These are phyloP conservation scores for Mirza zaza DNA, from an alignment of 2,113 vertebrate genomes.

Conservation along the genomic window DNA sequence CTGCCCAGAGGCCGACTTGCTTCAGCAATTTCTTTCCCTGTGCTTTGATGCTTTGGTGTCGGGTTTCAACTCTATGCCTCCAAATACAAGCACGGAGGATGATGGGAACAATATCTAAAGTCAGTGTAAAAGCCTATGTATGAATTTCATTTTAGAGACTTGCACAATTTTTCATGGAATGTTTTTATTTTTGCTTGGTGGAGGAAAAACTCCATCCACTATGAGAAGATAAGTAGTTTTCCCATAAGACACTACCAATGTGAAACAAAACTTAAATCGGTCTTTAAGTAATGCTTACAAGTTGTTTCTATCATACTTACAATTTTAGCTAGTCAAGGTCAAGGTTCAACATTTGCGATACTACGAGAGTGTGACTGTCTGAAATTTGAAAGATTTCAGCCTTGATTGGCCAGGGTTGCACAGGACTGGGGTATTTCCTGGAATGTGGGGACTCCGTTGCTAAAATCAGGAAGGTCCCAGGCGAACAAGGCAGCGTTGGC, in stretches of 20 bases:
- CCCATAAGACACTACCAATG: not conserved
- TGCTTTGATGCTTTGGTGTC: too few species aligned
- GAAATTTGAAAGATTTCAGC: not conserved
- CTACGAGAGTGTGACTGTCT: not conserved
- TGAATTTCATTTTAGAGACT: not conserved
- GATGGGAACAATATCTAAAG: not conserved
- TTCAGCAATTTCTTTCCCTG: too few species aligned
- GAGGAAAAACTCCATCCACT: not conserved
- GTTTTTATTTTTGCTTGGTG: not conserved
- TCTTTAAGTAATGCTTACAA: not conserved
- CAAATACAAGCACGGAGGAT: too few species aligned
- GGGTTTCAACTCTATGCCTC: too few species aligned
- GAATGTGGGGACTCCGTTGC: not conserved
- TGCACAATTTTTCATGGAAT: not conserved
- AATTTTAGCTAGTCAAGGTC: not conserved
- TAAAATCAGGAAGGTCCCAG: not conserved
- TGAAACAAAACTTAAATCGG: not conserved
- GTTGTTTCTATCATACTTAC: not conserved
- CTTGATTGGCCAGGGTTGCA: not conserved
- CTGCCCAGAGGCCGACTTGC: too few species aligned
- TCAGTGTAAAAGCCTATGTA: not conserved
- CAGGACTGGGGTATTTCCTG: not conserved
- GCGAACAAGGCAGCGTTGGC: not conserved
- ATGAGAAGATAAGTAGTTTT: not conserved
- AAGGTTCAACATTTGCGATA: not conserved